Evolutionary conservation across 2,797 vertebrate genomes (phyloP), one percentile per base, ranked within the genome.

Genomic region (Falco peregrinus): DNA sequence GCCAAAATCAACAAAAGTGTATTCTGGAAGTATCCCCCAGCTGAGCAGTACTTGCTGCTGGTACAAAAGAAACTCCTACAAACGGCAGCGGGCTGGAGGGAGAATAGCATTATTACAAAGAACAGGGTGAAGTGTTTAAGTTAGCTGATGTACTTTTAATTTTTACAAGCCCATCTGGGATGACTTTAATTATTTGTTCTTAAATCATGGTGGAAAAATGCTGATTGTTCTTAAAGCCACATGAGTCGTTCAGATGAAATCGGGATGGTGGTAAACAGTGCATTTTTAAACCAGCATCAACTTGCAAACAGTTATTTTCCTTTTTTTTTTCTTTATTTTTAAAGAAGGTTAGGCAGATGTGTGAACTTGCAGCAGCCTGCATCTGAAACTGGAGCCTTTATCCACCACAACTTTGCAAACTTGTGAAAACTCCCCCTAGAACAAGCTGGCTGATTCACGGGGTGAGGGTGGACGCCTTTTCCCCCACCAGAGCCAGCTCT

Each of bases 131-230:
- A 96, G 77, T 74, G 29, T 53, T 95, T 84, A 79, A 61, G 57
- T 96, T 63, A 83, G 75, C 35, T 95, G 89, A 95, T 95, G 90
- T 93, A 71, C 93, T 95, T 94, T 65, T 90, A 95, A 93, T 93
- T 95, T 97, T 96, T 95, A 96, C 95, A 90, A 87, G 95, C 88
- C 80, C 93, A 92, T 96, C 82, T 96, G 83, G 87, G 91, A 90
- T 97, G 89, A 84, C 90, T 97, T 97, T 93, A 95, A 97, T 97
- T 95, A 97, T 96, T 96, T 95, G 77, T 96, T 93, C 94, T 94
- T 94, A 97, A 94, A 96, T 96, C 94, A 94, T 53, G 78, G 65
- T 76, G 83, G 87, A 97, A 95, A 96, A 97, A 96, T 91, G 93
- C 91, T 86, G 83, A 87, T 96, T 90, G 90, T 94, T 94, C 93